phyloP scores from a whole-genome alignment of 2,113 vertebrate genomes.

The Macaca nemestrina region DNA sequence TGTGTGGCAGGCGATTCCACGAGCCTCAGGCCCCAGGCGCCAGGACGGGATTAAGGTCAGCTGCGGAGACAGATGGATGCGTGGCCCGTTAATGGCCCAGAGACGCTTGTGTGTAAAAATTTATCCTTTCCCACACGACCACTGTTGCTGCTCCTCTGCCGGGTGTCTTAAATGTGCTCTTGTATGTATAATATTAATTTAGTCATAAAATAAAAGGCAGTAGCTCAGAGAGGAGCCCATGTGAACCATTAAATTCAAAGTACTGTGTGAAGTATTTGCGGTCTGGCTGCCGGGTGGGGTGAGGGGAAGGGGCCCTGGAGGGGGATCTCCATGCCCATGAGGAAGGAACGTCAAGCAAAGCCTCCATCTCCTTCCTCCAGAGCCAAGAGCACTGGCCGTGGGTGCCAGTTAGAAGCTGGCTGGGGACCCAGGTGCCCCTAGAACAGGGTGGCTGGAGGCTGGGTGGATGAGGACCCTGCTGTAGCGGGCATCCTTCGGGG shows the following conservation, averaged over 20 bases:
- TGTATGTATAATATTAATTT: constrained; percentile 83
- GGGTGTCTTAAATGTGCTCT: constrained; percentile 81
- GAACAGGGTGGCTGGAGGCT: neutral
- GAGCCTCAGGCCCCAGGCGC: constrained; percentile 6
- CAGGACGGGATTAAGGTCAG: constrained; percentile 82
- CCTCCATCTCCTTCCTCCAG: neutral
- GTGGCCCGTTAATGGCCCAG: constrained; percentile 73
- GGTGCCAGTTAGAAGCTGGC: neutral
- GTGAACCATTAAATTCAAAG: constrained; percentile 79
- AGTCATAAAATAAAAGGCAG: constrained; percentile 81
- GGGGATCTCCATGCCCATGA: fast-evolving
- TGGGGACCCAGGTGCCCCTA: neutral
- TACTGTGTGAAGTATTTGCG: constrained; percentile 60
- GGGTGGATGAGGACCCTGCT: neutral
- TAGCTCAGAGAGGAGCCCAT: constrained; percentile 76
- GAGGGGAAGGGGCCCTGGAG: too few relatives aligned
- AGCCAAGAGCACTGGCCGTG: neutral
- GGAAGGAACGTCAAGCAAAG: neutral
- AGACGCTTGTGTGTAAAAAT: constrained; percentile 77
- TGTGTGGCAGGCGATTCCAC: constrained; percentile 75
- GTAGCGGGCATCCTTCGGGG: fast-evolving
- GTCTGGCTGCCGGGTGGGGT: neutral
- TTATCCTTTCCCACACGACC: constrained; percentile 78
- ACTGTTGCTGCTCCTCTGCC: constrained; percentile 77
- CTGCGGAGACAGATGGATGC: constrained; percentile 67